Evolutionary conservation across 2,888 invertebrate genomes (phyloP), one percentile per base, ranked within the genome.

Genomic region (Azorinus chamasolen): DNA sequence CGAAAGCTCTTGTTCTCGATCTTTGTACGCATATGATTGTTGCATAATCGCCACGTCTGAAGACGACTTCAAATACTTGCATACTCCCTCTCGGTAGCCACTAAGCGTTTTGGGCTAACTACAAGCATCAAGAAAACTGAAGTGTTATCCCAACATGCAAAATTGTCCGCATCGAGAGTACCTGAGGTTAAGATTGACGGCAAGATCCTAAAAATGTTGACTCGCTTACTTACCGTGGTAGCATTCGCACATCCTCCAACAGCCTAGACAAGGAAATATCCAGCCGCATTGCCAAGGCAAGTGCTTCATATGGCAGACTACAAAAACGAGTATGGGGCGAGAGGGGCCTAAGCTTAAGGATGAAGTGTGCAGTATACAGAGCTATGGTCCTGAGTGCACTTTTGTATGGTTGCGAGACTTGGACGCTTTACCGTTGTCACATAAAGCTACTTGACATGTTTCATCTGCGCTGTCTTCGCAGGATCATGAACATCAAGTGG

Each of bases 81-180:
- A 32, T 4, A 32, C 32, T 32, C 32, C 32, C 32, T 32, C 10
- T 32, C 32, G 32, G 32, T 10, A 32, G 32, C 32, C 32, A 32
- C 32, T 10, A 37, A 32, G 18, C n/a, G 18, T 1, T 32, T 24
- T 20, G 20, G 22, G 6, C 32, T 27, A 5, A 65, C 55, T 27
- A 65, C 55, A 25, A 65, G 46, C 57, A 57, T 39, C 8, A 62
- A 69, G n/a, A n/a, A 25, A 70, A 70, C 48, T 32, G 32, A 32
- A 32, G 10, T 32, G 32, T 32, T 32, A 8, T 45, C n/a, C 20
- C 45, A 45, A 20, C 45, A 5, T 45, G 45, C 45, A 45, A 45
- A 45, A 45, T 5, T 5, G 5, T 45, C 45, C 4, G 14, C 20
- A 8, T 5, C 45, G n/a, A 45, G 45, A 18, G 20, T 45, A 14